Evolutionary conservation across 2,113 vertebrate genomes (phyloP).

Genomic region (Bubo bubo): DNA sequence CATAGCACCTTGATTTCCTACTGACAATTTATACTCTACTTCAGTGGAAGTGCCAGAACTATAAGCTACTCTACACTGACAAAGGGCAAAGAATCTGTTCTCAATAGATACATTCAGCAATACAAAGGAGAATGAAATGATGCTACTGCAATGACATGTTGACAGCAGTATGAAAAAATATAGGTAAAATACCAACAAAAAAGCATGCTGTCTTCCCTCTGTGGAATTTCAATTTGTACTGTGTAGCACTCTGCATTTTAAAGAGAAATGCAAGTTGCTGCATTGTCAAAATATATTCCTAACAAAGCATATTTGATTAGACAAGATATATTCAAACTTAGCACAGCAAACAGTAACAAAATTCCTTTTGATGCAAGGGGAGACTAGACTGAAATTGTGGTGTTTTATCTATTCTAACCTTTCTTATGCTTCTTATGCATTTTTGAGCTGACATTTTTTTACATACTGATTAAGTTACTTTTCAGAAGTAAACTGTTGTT

Average conservation of each 20-base stretch:
- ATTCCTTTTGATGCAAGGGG: neutral
- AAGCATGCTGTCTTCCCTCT: neutral
- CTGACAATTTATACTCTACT: neutral
- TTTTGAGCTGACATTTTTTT: neutral
- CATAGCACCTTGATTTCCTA: neutral
- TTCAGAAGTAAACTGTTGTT: neutral
- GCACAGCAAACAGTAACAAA: neutral
- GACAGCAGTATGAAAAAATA: constrained; percentile 11
- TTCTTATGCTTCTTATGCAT: neutral
- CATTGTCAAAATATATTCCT: neutral
- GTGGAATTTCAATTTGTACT: constrained; percentile 25
- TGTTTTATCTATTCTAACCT: neutral
- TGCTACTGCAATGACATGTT: neutral
- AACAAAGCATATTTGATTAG: neutral
- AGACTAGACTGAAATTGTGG: neutral
- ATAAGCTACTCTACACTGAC: neutral
- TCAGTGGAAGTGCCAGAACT: neutral
- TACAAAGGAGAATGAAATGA: neutral
- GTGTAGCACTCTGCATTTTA: neutral
- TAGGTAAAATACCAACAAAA: neutral
- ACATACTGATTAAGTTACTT: neutral
- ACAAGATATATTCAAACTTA: neutral
- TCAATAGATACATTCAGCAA: neutral
- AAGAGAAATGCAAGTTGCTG: neutral
- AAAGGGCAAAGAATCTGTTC: constrained; percentile 6